phyloP scores from a whole-genome alignment of 2,797 vertebrate genomes.

The Apodemus agrarius region DNA sequence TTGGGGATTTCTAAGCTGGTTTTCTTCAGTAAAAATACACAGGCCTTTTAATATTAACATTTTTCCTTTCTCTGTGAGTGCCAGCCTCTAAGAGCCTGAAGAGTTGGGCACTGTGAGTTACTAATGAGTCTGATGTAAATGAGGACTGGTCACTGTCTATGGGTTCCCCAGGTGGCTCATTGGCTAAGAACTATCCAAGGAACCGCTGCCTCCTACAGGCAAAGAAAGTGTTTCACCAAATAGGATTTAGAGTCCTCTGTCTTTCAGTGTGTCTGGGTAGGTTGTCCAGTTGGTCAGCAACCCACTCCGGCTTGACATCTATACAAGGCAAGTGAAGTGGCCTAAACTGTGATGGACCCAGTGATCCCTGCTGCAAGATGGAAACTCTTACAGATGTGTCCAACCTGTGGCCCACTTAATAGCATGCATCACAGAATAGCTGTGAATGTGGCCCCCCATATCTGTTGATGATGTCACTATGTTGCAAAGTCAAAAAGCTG shows the following conservation, averaged over 20 bases:
- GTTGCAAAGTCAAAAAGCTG: not conserved
- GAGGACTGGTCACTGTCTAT: not conserved
- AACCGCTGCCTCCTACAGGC: not conserved
- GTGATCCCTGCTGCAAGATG: rapidly evolving
- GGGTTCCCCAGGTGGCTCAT: not conserved
- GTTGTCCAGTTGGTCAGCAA: not conserved
- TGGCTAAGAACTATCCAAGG: not conserved
- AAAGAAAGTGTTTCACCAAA: not conserved
- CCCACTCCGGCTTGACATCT: not conserved
- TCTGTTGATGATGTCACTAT: not conserved
- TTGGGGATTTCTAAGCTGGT: not conserved
- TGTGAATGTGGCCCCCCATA: not conserved
- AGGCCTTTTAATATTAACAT: not conserved
- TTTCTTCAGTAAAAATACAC: constrained; percentile 18
- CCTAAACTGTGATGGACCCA: rapidly evolving
- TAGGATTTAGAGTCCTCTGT: not conserved
- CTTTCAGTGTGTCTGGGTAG: not conserved
- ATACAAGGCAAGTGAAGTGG: not conserved
- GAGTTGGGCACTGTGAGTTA: not conserved
- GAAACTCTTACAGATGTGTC: not conserved
- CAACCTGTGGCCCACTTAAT: not conserved
- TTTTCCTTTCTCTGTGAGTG: not conserved
- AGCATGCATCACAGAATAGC: not conserved
- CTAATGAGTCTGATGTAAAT: not conserved
- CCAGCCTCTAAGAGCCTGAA: not conserved